These are phyloP conservation scores for Antennarius striatus DNA, from an alignment of 2,113 vertebrate species.

Conservation along the genomic window DNA sequence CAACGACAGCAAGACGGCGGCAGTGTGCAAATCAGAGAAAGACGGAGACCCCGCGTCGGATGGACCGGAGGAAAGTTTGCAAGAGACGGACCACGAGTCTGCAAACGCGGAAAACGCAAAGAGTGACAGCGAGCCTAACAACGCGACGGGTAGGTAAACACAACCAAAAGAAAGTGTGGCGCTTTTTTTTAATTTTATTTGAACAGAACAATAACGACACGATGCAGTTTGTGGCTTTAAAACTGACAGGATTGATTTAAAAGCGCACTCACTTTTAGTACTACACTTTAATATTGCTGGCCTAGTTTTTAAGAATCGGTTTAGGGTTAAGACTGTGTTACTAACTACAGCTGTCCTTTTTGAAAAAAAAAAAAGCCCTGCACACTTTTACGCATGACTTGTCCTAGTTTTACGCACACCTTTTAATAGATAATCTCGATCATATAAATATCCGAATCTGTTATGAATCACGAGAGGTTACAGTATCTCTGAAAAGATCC, in stretches of 20 bases:
- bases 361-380: too few relatives aligned
- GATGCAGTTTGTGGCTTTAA: too few relatives aligned
- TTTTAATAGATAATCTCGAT: neutral
- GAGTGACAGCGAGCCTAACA: conserved; percentile 88
- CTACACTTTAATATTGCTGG: too few relatives aligned
- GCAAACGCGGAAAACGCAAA: conserved; percentile 72
- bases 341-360: too few relatives aligned
- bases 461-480: too few relatives aligned
- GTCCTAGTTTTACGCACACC: neutral
- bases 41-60: conserved; percentile 70
- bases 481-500: too few relatives aligned
- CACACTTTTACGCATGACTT: neutral
- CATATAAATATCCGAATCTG: neutral
- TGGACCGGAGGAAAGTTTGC: conserved; percentile 74
- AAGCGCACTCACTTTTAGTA: neutral
- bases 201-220: too few relatives aligned
- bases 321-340: too few relatives aligned
- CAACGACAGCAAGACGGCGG: conserved; percentile 76
- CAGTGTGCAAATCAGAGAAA: conserved; percentile 69
- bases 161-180: too few relatives aligned
- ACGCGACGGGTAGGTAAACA: conserved; percentile 82
- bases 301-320: neutral
- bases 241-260: too few relatives aligned
- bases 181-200: too few relatives aligned
- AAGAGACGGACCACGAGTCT: conserved; percentile 81